Percentiles rank a stretch among this genome's conserved stretches.
phyloP scores from a whole-genome alignment of 1,140 invertebrate species.

The Micrasema longulum region DNA sequence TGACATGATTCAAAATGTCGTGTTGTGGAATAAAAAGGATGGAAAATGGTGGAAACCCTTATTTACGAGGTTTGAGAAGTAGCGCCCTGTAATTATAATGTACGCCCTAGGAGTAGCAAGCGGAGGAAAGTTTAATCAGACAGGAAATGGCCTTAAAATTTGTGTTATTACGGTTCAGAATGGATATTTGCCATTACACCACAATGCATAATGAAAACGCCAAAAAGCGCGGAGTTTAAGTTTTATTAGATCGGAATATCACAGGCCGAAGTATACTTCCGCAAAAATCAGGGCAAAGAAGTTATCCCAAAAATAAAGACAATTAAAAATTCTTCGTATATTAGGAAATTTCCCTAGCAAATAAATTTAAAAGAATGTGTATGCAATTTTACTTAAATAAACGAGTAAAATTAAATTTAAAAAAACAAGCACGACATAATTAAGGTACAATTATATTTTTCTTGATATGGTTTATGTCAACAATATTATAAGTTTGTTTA shows the following conservation, averaged over 20 bases:
- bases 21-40: no score
- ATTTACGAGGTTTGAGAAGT: neutral
- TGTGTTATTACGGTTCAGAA: conserved; percentile 54
- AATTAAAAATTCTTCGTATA: neutral
- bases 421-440: no score
- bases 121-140: conserved; percentile 55
- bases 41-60: neutral
- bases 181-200: conserved; percentile 51
- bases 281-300: neutral
- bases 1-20: no score
- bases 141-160: conserved; percentile 55
- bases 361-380: no score
- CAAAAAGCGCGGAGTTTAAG: conserved; percentile 46
- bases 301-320: no score
- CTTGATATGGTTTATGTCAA: no score
- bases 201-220: conserved; percentile 51
- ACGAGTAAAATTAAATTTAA: no score
- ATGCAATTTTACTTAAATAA: no score
- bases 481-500: no score
- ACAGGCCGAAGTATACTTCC: neutral
- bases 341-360: no score
- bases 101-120: conserved; percentile 40
- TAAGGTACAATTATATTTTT: no score
- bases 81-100: conserved; percentile 53
- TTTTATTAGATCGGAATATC: conserved; percentile 52